Evolutionary conservation across 1,140 invertebrate species (phyloP).

Genomic region (Mesaphorura yosii): DNA sequence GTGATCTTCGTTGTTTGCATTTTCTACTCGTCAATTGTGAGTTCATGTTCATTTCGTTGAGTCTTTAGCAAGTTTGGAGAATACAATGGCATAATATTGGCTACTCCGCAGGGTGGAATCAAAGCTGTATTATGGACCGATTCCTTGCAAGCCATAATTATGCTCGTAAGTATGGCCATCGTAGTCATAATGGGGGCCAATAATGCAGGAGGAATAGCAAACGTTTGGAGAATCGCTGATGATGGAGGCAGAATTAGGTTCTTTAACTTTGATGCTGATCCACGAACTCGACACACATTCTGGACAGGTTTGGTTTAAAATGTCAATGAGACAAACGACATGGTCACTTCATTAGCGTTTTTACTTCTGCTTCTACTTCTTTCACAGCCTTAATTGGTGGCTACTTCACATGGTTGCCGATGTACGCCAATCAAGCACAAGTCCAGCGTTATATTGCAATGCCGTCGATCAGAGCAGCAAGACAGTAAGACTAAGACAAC

Average conservation of each 20-base stretch:
- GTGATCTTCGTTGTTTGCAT: conserved; percentile 27
- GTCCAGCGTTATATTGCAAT: conserved; percentile 24
- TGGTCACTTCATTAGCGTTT: not conserved
- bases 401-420: conserved; percentile 22
- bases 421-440: conserved; percentile 24
- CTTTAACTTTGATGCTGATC: conserved; percentile 37
- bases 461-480: conserved; percentile 14
- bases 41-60: no score
- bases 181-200: conserved; percentile 40
- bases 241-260: conserved; percentile 38
- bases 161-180: conserved; percentile 45
- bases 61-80: no score
- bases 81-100: no score
- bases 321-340: not conserved
- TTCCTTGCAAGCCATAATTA: conserved; percentile 63
- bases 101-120: conserved; percentile 10
- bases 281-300: conserved; percentile 20
- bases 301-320: conserved; percentile 10
- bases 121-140: conserved; percentile 39
- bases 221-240: conserved; percentile 38
- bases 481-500: conserved; percentile 16
- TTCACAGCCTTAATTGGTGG: conserved; percentile 22
- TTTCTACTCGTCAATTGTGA: conserved; percentile 26
- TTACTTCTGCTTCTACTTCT: no score
- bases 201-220: conserved; percentile 38